Evolutionary conservation across 2,797 vertebrate species (phyloP), one percentile per base, ranked within the genome.

Genomic region (Phalloptychus januarius): DNA sequence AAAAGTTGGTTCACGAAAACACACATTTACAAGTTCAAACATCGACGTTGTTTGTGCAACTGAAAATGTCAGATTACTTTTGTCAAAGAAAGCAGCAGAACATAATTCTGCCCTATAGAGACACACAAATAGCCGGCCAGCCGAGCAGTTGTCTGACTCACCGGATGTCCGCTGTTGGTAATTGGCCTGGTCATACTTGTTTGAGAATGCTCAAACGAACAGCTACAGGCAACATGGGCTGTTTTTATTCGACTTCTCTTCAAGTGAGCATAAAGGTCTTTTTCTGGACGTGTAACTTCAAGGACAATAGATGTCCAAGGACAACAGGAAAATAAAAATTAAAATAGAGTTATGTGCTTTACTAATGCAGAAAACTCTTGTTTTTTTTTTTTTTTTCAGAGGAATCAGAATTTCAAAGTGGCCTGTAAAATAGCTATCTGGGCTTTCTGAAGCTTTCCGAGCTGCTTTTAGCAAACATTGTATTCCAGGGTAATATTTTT

Each of bases 141-240:
- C 72, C 72, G 18, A 28, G 78, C 72, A 70, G 72, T 25, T 72
- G 12, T 70, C 72, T 79, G 78, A 74, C 61, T 79, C 78, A 79
- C 61, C 12, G 8, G 61, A 74, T 58, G 72, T 58, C 67, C 67
- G 40, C 65, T 69, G 63, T 44, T 7, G 63, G 63, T 70, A 65
- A 79, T 73, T 45, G 63, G 71, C 56, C 77, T 31, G 44, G 54
- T 28, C 44, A 65, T 8, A 15, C 31, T 74, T 23, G 40, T 69
- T 36, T 36, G 38, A 31, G 58, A 61, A 74, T 67, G 63, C 75
- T 69, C 63, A 54, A n/a, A 76, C 11, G 63, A 77, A 31, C 75
- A 44, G 58, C 65, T 44, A 56, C 65, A 33, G n/a, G 75, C 76
- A 67, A 48, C 31, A 46, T 31, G 58, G 58, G 31, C 48, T 50